Percentiles rank a stretch among this genome's conserved stretches.
phyloP scores from a whole-genome alignment of 2,888 invertebrate genomes.

The Arctia plantaginis region DNA sequence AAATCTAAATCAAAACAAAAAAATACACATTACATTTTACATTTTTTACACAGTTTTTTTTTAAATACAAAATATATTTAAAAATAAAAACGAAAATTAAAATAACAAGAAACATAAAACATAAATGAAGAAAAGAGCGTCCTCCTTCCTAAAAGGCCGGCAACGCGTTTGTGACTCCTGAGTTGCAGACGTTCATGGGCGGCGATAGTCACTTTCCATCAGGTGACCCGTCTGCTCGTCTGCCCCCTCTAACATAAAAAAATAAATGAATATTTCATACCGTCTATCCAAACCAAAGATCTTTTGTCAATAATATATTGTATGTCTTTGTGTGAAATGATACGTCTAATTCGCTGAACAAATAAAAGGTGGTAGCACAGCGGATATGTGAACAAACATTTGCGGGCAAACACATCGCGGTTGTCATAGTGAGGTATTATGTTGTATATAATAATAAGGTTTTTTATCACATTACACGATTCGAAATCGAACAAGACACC shows the following conservation, averaged over 20 bases:
- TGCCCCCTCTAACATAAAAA: neutral
- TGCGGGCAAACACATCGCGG: conserved; percentile 66
- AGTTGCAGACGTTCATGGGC: no score
- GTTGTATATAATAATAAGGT: conserved; percentile 17
- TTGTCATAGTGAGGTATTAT: conserved; percentile 43
- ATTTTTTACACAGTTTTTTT: no score
- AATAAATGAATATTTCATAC: neutral
- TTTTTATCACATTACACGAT: neutral
- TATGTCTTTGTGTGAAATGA: conserved; percentile 60
- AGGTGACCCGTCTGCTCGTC: no score
- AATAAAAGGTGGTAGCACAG: conserved; percentile 75
- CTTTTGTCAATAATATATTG: neutral
- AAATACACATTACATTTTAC: no score
- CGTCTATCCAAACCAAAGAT: conserved; percentile 4
- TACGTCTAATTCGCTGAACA: conserved; percentile 69
- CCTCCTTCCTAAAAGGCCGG: no score
- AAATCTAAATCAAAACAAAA: no score
- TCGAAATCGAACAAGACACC: neutral
- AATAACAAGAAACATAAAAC: no score
- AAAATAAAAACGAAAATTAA: neutral
- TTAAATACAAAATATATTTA: neutral
- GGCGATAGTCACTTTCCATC: no score
- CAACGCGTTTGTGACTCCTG: no score
- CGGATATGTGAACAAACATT: conserved; percentile 74
- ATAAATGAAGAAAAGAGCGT: no score